A percentile compares a stretch with the other conserved stretches of the same genome.
phyloP scores from a whole-genome alignment of 1,140 invertebrate genomes.

The Acromyrmex echinatior region DNA sequence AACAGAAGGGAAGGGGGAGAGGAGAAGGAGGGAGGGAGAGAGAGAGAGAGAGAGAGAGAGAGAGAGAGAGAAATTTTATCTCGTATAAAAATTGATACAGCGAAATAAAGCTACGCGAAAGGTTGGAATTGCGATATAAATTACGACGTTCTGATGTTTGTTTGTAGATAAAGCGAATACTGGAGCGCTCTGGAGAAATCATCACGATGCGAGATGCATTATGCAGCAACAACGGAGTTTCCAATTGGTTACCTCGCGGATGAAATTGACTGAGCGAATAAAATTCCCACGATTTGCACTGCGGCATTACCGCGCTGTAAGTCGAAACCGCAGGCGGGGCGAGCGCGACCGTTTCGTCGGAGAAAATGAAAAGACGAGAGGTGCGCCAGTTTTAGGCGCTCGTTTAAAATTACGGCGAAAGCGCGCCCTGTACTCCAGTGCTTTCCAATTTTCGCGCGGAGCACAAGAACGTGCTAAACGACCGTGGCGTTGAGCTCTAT shows the following conservation, averaged over 20 bases:
- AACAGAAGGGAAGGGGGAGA: background rate
- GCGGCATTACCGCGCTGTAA: background rate
- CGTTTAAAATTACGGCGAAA: constrained; percentile 60
- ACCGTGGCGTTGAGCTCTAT: constrained; percentile 31
- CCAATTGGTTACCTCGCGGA: constrained; percentile 36
- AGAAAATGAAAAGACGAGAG: constrained; percentile 42
- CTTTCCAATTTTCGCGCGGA: constrained; percentile 62
- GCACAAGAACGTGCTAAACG: constrained; percentile 57
- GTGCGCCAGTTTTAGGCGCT: constrained; percentile 13
- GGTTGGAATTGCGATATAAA: constrained; percentile 31
- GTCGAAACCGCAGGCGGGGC: constrained; percentile 9
- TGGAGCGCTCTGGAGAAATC: constrained; percentile 20
- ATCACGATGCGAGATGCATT: constrained; percentile 37
- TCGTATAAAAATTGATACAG: background rate
- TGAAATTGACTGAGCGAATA: constrained; percentile 43
- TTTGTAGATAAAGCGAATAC: background rate
- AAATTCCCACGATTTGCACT: constrained; percentile 36
- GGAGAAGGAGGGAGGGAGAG: background rate
- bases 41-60: background rate
- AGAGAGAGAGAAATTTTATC: background rate
- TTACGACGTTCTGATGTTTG: constrained; percentile 7
- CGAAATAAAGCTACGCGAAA: background rate
- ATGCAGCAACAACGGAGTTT: constrained; percentile 45
- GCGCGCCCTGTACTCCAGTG: constrained; percentile 31
- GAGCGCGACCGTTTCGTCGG: background rate